Conservation (phyloP, 2,113 vertebrate genomes). For the Pelodiscus sinensis region DNA sequence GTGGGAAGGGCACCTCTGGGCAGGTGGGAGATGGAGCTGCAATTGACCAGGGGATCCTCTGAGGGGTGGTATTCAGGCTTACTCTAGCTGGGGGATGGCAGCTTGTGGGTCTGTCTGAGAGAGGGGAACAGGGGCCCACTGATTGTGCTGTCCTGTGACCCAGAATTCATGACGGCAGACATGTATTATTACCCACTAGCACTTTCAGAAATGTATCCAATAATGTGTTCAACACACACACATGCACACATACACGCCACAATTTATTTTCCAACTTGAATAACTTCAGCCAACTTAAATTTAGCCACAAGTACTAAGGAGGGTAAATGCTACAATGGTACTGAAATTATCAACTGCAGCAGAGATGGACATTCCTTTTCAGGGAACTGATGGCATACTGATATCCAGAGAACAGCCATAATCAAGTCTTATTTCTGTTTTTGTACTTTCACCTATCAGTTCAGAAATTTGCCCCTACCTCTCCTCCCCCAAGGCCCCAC, state of each 20-base stretch:
- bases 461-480: neutral
- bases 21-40: too few relatives aligned
- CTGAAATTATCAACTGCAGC: neutral
- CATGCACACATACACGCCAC: neutral
- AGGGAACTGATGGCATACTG: neutral
- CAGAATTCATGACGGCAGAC: too few relatives aligned
- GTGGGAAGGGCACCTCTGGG: too few relatives aligned
- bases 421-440: neutral
- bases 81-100: too few relatives aligned
- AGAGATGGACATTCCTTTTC: neutral
- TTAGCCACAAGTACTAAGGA: neutral
- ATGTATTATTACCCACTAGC: neutral
- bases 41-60: too few relatives aligned
- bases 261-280: neutral
- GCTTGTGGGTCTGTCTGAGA: too few relatives aligned
- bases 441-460: neutral
- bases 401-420: neutral
- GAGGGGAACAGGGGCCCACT: too few relatives aligned
- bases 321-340: neutral
- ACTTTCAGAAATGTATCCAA: constrained; percentile 1
- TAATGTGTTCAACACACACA: neutral
- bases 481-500: too few relatives aligned
- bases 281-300: neutral
- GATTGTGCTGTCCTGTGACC: too few relatives aligned
- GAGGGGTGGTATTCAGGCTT: too few relatives aligned